Evolutionary conservation across 2,888 invertebrate genomes (phyloP).

Genomic region (Zaprionus lineosus): DNA sequence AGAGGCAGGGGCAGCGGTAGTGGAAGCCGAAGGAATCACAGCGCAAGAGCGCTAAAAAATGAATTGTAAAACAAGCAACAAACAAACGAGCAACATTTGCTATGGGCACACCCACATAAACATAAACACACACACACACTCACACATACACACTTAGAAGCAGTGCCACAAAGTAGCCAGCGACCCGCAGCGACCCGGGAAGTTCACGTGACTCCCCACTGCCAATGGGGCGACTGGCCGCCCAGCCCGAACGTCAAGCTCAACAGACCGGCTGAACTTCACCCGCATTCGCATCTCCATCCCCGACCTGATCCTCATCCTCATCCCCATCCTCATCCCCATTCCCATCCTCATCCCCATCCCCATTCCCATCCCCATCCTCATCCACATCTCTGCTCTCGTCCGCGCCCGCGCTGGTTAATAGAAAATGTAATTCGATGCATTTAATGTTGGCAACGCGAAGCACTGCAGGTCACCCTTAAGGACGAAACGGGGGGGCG

Average conservation of each 20-base stretch:
- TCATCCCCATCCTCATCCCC: not conserved
- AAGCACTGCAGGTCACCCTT: slow-evolving; percentile 58
- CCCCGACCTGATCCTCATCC: not conserved
- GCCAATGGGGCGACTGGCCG: slow-evolving; percentile 2
- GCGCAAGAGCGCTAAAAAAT: slow-evolving; percentile 72
- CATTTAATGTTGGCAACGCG: slow-evolving; percentile 67
- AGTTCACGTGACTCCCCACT: slow-evolving; percentile 8
- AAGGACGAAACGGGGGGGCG: too few species aligned
- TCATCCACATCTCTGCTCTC: not conserved
- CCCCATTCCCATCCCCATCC: not conserved
- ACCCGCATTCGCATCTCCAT: slow-evolving; percentile 24
- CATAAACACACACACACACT: slow-evolving; percentile 24
- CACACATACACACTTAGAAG: slow-evolving; percentile 5
- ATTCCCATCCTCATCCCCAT: not conserved
- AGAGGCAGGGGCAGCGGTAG: not conserved
- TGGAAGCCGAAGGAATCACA: slow-evolving; percentile 54
- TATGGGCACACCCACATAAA: slow-evolving; percentile 33
- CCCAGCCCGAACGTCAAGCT: slow-evolving; percentile 33
- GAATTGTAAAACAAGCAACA: slow-evolving; percentile 73
- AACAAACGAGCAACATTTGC: slow-evolving; percentile 72
- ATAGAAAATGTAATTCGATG: slow-evolving; percentile 78
- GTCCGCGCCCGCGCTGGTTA: slow-evolving; percentile 38
- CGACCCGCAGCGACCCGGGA: slow-evolving; percentile 48
- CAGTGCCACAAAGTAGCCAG: slow-evolving; percentile 66
- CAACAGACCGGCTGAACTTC: slow-evolving; percentile 43